Evolutionary conservation across 2,888 invertebrate genomes (phyloP), one percentile per base, ranked within the genome.

Genomic region (Plutella xylostella): DNA sequence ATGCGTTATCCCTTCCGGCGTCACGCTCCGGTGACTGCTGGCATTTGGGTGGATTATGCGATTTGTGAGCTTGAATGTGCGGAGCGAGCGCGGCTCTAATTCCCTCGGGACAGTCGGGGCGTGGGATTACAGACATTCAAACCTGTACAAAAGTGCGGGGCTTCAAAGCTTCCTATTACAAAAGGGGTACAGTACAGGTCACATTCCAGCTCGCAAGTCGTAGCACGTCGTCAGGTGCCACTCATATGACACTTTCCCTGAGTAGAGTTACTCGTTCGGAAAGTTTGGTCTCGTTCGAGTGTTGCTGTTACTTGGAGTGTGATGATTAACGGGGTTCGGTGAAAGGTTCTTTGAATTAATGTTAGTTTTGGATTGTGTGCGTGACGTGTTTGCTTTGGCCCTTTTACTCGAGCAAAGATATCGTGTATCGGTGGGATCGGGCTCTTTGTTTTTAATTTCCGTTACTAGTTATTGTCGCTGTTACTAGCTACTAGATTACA

Each of bases 41-140:
- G 33, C 28, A 40, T 45, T 48, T 49, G 45, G 42, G 45, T 41
- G 48, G 77, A 79, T 80, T 78, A 78, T 67, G 65, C 65, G 72
- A 72, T 75, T 76, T 70, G 65, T 64, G 65, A 68, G 66, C 71
- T 77, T 71, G 68, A 75, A 73, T 58, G 52, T 53, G 56, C 58
- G n/a, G 66, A 72, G 42, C 31, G 34, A 34, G 15, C 34, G 34
- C 12, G 42, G 15, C 33, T 15, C 39, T 41, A 30, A 34, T 34
- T 33, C 42, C 33, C 22, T 21, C 11, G 28, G 22, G 30, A n/a
- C 42, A 31, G 31, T 31, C 31, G 30, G n/a, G 30, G 18, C 11
- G 18, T 12, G 38, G 38, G 34, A 39, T 39, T 39, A 39, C n/a
- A 25, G 9, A 39, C n/a, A 25, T 22, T 11, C 14, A 15, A 34